Percentiles rank a stretch among this genome's conserved stretches.
These are phyloP conservation scores for Vireo altiloquus DNA, from an alignment of 2,113 vertebrate genomes.

Conservation along the genomic window DNA sequence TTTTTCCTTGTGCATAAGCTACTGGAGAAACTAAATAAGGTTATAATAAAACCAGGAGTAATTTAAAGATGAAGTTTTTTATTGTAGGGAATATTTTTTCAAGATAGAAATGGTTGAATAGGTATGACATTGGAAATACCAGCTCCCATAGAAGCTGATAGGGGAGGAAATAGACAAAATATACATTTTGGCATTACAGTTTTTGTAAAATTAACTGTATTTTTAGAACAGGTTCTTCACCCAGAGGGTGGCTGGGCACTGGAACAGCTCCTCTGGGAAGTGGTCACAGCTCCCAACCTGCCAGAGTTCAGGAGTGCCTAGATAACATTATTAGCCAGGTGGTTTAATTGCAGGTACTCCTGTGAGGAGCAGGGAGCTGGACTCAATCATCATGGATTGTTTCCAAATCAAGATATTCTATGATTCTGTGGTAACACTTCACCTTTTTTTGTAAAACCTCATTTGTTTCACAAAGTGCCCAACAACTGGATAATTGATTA, in stretches of 20 bases:
- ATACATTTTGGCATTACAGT: neutral
- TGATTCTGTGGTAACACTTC: neutral
- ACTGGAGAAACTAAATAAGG: neutral
- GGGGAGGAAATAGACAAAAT: neutral
- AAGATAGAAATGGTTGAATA: neutral
- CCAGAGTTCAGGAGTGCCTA: neutral
- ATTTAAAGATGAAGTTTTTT: neutral
- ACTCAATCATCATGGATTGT: neutral
- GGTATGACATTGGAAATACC: neutral
- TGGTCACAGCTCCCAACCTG: neutral
- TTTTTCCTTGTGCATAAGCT: neutral
- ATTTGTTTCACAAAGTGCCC: neutral
- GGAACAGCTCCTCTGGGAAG: neutral
- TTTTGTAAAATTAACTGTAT: neutral
- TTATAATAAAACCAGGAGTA: too few species aligned
- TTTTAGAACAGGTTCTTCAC: neutral
- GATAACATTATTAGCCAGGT: rapidly evolving
- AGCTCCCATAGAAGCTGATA: neutral
- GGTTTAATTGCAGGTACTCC: neutral
- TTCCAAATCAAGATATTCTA: neutral
- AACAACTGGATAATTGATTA: neutral
- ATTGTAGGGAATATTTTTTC: neutral
- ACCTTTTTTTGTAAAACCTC: neutral
- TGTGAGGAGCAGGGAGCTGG: neutral
- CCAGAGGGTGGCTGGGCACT: neutral